Base-by-base conservation (phyloP, 2,797 vertebrate genomes). In the Sebastes taczanowskii region DNA sequence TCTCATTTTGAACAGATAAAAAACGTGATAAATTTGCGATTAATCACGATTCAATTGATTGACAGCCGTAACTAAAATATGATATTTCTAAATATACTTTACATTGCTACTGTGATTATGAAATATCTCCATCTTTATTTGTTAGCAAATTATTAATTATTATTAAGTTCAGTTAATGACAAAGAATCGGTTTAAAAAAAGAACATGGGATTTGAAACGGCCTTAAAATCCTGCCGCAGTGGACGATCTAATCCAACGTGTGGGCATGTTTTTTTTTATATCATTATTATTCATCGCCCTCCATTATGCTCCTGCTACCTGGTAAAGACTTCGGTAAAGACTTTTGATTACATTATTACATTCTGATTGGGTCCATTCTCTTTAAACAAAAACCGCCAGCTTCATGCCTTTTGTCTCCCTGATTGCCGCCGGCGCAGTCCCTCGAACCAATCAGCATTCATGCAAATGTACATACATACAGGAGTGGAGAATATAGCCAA, bases 331-430 rank as follows among this genome's bases (percentile, higher is more conserved):
- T 88, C 62, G 65, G 34, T 78, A 49, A 61, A 71, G 58, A 52
- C 58, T 52, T 81, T 77, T 89, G 91, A 94, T 93, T 90, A 83
- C 86, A 86, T 89, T 90, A 86, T 88, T 90, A 73, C 53, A 56
- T 62, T 83, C 86, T 92, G 91, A 92, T 90, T 92, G 86, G 80
- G 82, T 87, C 73, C 69, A 29, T 83, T 88, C 74, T 82, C 71
- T 78, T 85, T 74, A 67, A 84, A 87, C 74, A 89, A 88, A 88
- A 88, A 80, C 32, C 78, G 5, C n/a, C 78, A 64, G 56, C 58
- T 78, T 69, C 38, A 23, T 88, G 81, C 82, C 88, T 84, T 85
- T 91, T 88, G 82, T 88, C 84, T 87, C 70, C 85, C 35, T 90
- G 89, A 93, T 94, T 94, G 89, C 83, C n/a, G 53, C 83, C 55